phyloP scores from a whole-genome alignment of 1,140 invertebrate genomes.

The Solenopsis fugax region DNA sequence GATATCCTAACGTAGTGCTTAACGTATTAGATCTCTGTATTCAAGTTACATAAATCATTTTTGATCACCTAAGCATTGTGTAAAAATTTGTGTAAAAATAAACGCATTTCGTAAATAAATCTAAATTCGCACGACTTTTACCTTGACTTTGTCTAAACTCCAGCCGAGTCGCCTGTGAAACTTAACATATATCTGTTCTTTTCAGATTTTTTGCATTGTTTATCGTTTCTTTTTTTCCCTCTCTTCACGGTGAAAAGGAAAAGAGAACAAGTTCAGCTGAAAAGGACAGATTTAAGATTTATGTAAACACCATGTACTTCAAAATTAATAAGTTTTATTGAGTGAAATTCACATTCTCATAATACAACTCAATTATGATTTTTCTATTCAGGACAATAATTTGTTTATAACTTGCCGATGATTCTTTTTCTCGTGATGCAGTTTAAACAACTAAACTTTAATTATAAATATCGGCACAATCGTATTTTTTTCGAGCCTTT shows the following conservation, averaged over 20 bases:
- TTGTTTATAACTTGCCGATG: neutral
- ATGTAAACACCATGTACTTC: neutral
- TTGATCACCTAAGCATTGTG: constrained; percentile 71
- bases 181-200: too few species aligned
- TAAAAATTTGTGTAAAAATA: constrained; percentile 77
- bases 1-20: constrained; percentile 67
- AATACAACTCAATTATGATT: constrained; percentile 33
- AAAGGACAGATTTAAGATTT: neutral
- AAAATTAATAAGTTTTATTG: constrained; percentile 48
- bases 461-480: neutral
- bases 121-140: constrained; percentile 70
- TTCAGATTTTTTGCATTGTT: too few species aligned
- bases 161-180: neutral
- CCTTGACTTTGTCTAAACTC: constrained; percentile 4
- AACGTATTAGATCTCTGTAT: constrained; percentile 69
- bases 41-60: constrained; percentile 70
- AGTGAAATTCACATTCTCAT: constrained; percentile 31
- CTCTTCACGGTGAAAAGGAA: too few species aligned
- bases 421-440: neutral
- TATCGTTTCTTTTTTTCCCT: too few species aligned
- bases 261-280: too few species aligned
- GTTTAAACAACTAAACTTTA: constrained; percentile 38
- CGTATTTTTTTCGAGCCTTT: neutral
- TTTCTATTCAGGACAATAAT: constrained; percentile 26
- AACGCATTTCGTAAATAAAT: constrained; percentile 81